A percentile compares a stretch with the other conserved stretches of the same genome.
phyloP scores from a whole-genome alignment of 2,113 vertebrate species.

The Asarcornis scutulata region DNA sequence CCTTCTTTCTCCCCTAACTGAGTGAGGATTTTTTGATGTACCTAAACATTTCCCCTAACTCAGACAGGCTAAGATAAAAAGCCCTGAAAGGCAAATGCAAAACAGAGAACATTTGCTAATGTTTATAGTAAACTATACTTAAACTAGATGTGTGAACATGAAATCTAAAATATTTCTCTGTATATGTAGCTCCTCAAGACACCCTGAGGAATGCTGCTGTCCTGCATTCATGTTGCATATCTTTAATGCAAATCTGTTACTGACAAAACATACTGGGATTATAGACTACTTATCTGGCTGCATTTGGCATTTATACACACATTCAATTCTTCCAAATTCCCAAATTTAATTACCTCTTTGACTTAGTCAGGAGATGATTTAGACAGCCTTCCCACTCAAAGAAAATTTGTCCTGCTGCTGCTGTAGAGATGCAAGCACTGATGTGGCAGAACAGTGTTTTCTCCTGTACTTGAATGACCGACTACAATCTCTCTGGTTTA shows the following conservation, averaged over 20 bases:
- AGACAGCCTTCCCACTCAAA: neutral
- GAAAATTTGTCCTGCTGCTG: neutral
- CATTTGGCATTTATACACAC: neutral
- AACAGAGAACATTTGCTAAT: neutral
- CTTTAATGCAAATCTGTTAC: neutral
- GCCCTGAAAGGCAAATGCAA: neutral
- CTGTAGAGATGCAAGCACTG: neutral
- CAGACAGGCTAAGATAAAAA: neutral
- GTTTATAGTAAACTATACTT: neutral
- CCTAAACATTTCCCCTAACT: neutral
- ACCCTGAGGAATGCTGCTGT: neutral
- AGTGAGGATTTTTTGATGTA: neutral
- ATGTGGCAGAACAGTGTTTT: fast-evolving
- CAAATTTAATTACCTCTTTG: neutral
- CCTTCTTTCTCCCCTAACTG: neutral
- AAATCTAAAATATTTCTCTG: neutral
- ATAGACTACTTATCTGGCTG: neutral
- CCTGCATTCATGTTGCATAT: neutral
- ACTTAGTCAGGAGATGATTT: neutral
- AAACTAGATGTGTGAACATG: neutral
- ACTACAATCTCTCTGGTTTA: neutral
- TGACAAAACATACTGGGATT: neutral
- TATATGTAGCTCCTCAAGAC: neutral
- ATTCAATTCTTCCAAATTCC: neutral
- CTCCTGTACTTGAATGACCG: neutral